Conservation (phyloP, 2,888 invertebrate species). For the Diarsia rubi region DNA sequence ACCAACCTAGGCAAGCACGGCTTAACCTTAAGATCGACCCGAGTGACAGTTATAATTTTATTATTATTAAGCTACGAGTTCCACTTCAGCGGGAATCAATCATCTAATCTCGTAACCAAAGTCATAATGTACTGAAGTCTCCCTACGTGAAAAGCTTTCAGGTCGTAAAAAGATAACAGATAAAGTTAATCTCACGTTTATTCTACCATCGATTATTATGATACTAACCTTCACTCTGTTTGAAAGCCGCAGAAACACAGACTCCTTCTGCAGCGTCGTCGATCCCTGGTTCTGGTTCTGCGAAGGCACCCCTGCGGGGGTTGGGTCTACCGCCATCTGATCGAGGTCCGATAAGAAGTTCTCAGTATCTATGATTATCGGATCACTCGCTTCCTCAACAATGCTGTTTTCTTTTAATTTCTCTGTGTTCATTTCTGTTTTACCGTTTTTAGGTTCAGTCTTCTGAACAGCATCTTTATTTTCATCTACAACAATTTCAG, state of each 20-base stretch:
- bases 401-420: constrained; percentile 79
- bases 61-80: no score
- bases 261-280: constrained; percentile 94
- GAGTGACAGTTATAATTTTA: no score
- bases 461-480: constrained; percentile 75
- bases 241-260: constrained; percentile 98
- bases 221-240: constrained; percentile 97
- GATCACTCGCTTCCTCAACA: constrained; percentile 81
- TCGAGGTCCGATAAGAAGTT: constrained; percentile 90
- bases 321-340: constrained; percentile 87
- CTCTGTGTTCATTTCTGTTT: constrained; percentile 75
- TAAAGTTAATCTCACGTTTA: background rate
- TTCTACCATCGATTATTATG: background rate
- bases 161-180: background rate
- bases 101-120: background rate
- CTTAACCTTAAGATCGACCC: no score
- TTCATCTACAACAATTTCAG: constrained; percentile 75
- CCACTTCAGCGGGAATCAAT: background rate
- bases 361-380: constrained; percentile 86
- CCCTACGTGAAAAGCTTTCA: background rate
- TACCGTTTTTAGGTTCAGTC: constrained; percentile 78
- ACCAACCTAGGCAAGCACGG: no score
- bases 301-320: constrained; percentile 79
- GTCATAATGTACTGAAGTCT: background rate
- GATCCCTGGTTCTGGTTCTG: constrained; percentile 82